Base-by-base conservation (phyloP, 2,888 invertebrate genomes). In the Pheosia gnoma region DNA sequence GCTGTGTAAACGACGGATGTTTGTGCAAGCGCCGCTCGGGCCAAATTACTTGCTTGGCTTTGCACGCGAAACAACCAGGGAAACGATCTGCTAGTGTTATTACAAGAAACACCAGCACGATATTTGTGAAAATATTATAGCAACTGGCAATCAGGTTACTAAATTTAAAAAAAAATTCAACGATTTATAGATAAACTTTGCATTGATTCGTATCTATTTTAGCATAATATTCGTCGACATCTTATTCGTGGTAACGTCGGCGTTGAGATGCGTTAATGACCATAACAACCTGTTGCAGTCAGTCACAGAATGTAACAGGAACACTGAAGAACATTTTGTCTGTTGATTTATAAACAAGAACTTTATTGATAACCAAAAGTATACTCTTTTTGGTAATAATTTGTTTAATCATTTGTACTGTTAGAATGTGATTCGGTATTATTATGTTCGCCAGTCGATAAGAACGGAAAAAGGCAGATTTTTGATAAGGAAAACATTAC, bases 1-100 rank as follows among this genome's bases (percentile, higher is more conserved):
- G 74, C 63, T 66, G 67, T 72, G 82, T 77, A 85, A 85, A 80
- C 87, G 79, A 72, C 87, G 89, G 88, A 88, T 89, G 90, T 88
- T 90, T 89, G 86, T 81, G 79, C 79, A 82, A 81, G 77, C 72
- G 72, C 71, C 72, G 72, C 71, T 70, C 55, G 55, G 59, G 63
- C 77, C 76, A 77, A 75, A 81, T 79, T 80, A 74, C 75, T 74
- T 62, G 70, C 69, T 71, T 75, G 68, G 68, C 66, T 68, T 67
- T 69, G 67, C 71, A 73, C 72, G 72, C 70, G 58, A 79, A 70
- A 70, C 67, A 45, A 45, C 45, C 13, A 45, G 36, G 43, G 57
- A 45, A 36, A 57, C 36, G 45, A 45, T 25, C 25, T 45, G 43
- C 57, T 25, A 3, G 13, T 45, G 36, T 45, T 25, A 60, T 59